Evolutionary conservation across 2,113 vertebrate genomes (phyloP), one percentile per base, ranked within the genome.

Genomic region (Hiodon tergisus): DNA sequence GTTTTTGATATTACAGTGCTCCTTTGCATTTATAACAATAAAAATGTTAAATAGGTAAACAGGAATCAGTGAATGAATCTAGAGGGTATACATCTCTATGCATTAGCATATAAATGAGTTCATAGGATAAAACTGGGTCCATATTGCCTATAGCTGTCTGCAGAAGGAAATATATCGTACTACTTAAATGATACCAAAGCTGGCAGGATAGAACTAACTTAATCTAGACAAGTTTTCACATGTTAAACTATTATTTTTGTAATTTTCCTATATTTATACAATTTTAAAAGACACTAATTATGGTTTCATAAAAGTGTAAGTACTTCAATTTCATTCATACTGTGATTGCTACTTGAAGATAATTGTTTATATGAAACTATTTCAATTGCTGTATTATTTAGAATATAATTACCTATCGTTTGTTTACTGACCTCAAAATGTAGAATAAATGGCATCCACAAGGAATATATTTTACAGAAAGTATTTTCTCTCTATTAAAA

Each of bases 1-100:
- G 62, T 72, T 77, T 72, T 77, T 77, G 51, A 72, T 72, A 77
- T 77, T 67, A 77, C 54, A 72, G 68, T 77, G 53, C 72, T 77
- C 70, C 70, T 77, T 72, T 67, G 62, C 63, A 67, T 60, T 67
- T 72, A 50, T 67, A 67, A 60, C 61, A 72, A 72, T 65, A 46
- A 72, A 72, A 63, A 69, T 69, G 57, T 76, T 76, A 69, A 76
- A 69, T 69, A 77, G 70, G 76, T 72, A 77, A 67, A 67, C 62
- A 72, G 70, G 69, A 67, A 65, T 72, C 70, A 72, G 73, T 61
- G 73, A 75, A 75, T 75, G 59, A 75, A 75, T 75, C 73, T 75
- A 67, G 73, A 75, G 73, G 69, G 76, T 67, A 52, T 71, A 72
- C 53, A 67, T 77, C 53, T 46, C 66, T 67, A 77, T 77, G 61